These are phyloP conservation scores for Eptesicus fuscus DNA, from an alignment of 2,113 vertebrate genomes.

Conservation along the genomic window DNA sequence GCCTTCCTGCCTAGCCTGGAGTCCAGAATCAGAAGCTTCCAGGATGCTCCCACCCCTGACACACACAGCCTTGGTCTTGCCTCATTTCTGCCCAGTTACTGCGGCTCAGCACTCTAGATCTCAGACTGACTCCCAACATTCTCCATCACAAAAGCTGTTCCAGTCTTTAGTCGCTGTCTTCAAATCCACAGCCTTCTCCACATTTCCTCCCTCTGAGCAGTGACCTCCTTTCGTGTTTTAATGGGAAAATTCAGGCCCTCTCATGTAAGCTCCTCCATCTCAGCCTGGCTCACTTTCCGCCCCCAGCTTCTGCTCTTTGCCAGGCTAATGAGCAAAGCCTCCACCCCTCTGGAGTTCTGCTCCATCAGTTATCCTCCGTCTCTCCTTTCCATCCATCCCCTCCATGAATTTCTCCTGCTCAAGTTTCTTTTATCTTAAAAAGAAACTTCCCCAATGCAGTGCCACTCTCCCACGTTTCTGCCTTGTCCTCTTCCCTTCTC, in stretches of 20 bases:
- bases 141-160: neutral
- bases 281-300: neutral
- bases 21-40: neutral
- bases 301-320: neutral
- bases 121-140: neutral
- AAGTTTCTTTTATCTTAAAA: neutral
- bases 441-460: neutral
- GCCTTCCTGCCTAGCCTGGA: neutral
- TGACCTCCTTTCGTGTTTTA: neutral
- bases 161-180: neutral
- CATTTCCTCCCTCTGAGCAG: neutral
- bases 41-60: neutral
- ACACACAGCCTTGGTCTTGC: neutral
- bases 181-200: neutral
- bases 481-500: neutral
- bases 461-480: neutral
- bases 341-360: neutral
- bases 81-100: neutral
- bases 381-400: neutral
- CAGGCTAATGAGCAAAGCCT: neutral
- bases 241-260: neutral
- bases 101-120: neutral
- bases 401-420: neutral
- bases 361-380: neutral
- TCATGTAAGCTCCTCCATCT: neutral